Percentiles rank a stretch among this genome's conserved stretches.
Evolutionary conservation across 2,797 vertebrate species (phyloP).

Genomic region (Halcyon leucocephala): DNA sequence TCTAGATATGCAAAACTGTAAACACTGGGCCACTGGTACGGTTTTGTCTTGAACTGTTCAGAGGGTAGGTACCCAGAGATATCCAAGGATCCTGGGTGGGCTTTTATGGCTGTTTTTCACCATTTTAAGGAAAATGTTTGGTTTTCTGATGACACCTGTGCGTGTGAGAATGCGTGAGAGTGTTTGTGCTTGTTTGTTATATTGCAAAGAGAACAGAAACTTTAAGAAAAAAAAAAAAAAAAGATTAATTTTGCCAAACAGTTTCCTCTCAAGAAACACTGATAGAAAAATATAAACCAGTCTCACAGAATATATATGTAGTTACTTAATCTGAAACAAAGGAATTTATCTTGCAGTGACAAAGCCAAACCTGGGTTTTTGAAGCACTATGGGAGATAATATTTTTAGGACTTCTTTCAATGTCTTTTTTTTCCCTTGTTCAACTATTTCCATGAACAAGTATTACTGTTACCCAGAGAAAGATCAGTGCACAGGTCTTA

Average conservation of each 20-base stretch:
- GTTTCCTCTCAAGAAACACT: neutral
- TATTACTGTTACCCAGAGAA: neutral
- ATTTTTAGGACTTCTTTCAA: neutral
- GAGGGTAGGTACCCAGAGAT: neutral
- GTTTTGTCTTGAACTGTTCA: neutral
- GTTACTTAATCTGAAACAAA: neutral
- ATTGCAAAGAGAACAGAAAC: neutral
- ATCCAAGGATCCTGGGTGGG: neutral
- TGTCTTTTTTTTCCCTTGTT: neutral
- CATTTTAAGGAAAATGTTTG: neutral
- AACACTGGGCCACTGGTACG: accelerated
- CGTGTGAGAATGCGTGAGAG: accelerated
- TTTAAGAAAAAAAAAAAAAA: neutral
- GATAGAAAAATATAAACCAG: neutral
- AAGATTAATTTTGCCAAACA: neutral
- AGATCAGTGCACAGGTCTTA: accelerated
- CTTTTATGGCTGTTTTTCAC: neutral
- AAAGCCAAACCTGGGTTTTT: neutral
- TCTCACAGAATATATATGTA: neutral
- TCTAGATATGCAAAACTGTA: neutral
- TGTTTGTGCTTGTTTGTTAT: neutral
- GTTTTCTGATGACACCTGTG: neutral
- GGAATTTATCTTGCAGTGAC: neutral
- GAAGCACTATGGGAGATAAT: neutral
- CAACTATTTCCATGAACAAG: neutral